Base-by-base conservation (phyloP, 2,888 invertebrate species). In the Tigriopus californicus region DNA sequence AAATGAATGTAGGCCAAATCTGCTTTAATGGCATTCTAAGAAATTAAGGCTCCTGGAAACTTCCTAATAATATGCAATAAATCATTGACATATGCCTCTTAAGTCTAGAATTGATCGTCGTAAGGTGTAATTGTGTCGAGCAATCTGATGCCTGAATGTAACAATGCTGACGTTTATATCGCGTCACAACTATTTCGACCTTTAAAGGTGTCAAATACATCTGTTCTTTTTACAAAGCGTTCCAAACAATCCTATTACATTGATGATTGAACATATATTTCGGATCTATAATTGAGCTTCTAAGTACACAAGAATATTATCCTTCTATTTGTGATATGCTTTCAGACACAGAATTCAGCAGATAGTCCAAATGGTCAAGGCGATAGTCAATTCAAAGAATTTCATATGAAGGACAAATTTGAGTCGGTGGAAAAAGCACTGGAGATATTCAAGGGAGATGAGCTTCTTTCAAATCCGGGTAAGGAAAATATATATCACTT, bases 361-460 rank as follows among this genome's bases (percentile, higher is more conserved):
- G 60, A 63, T 41, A 60, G 59, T 41, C 60, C 58, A 25, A 49
- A 52, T 15, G 49, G 60, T 56, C 61, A 62, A 12, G 56, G 62
- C 33, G 67, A 69, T 60, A 64, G 65, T 61, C 62, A 66, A 33
- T 52, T 64, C 12, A 62, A 65, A 24, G 77, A 77, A 66, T 76
- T 72, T 65, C 72, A 71, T 61, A 66, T 72, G 13, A 73, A 70
- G 61, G 67, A 70, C 2, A 65, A 69, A 33, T 77, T 67, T 65
- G 64, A 67, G 1, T 65, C 65, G 20, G 66, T 73, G 1, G 64
- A 67, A 20, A 72, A 75, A 13, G 67, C 77, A 1, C 63, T 79
- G 60, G 66, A 70, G 40, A 61, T 78, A 20, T 79, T 79, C 66
- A 71, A 75, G 65, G 68, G 77, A 66, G 78, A 79, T 65, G 72